Conservation (phyloP, 2,888 invertebrate species). For the Drosophila affinis region DNA sequence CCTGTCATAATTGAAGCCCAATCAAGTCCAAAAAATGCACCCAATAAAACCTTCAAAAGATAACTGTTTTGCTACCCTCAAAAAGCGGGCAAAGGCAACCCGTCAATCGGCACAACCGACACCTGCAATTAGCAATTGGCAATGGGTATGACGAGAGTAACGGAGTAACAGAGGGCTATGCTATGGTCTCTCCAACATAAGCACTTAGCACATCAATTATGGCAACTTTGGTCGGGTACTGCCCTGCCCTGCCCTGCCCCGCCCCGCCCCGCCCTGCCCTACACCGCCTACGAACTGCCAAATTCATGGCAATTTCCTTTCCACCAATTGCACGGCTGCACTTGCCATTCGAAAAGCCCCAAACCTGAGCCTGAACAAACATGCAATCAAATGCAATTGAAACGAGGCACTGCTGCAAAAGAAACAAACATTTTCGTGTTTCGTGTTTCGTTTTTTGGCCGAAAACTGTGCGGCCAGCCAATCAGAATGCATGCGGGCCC, state of each 20-base stretch:
- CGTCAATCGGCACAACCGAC: conserved; percentile 64
- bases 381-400: conserved; percentile 80
- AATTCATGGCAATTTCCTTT: conserved; percentile 65
- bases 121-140: conserved; percentile 65
- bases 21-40: background rate
- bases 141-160: background rate
- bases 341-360: conserved; percentile 18
- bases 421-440: conserved; percentile 34
- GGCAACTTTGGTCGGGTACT: conserved; percentile 43
- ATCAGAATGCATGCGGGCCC: conserved; percentile 76
- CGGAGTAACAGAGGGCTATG: background rate
- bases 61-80: conserved; percentile 2
- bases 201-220: conserved; percentile 54
- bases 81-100: conserved; percentile 40
- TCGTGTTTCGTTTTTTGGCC: conserved; percentile 66
- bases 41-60: background rate
- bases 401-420: conserved; percentile 29
- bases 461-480: conserved; percentile 70
- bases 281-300: conserved; percentile 28
- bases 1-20: conserved; percentile 15
- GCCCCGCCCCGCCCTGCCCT: background rate
- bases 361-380: conserved; percentile 59
- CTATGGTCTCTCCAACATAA: conserved; percentile 9
- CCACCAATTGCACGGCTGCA: conserved; percentile 67
- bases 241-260: conserved; percentile 5